Base-by-base conservation (phyloP, 2,888 invertebrate species). In the Diloba caeruleocephala region DNA sequence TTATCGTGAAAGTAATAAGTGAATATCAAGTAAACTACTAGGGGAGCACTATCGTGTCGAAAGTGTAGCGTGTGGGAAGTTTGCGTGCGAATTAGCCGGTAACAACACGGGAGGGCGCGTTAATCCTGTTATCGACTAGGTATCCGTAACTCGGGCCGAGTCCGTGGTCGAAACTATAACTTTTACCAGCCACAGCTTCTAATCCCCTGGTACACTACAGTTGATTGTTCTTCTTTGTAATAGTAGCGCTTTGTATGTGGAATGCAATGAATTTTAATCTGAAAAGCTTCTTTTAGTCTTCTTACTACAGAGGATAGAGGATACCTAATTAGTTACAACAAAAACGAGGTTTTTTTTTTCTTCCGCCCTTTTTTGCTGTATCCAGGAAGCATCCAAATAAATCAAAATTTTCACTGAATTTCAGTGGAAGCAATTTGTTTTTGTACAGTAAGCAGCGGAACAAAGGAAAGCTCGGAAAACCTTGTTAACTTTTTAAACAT, bases 401-500 rank as follows among this genome's bases (percentile, higher is more conserved):
- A 81, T 81, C 69, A 76, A 74, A 75, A 73, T 72, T 71, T 77
- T 72, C 69, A 67, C 68, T 70, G 70, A 71, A 71, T 74, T 77
- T 73, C 75, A 69, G 81, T 82, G 78, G 74, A 82, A 81, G 88
- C 84, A 87, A 89, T 89, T 87, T 86, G 87, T 86, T 90, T 87
- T 83, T 81, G 82, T 79, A 71, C 78, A 66, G 82, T 81, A 85
- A 88, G 84, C 81, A 83, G 81, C 83, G 84, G 85, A 88, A 89
- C 88, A 91, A 90, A 88, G 89, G 85, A 88, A 90, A 90, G 82
- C 87, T 87, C 82, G 85, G 87, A 85, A 89, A 90, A 92, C 84
- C 90, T 90, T 89, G 90, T 91, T 90, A 91, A 90, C 89, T 91
- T 91, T 92, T 90, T 89, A 90, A 91, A 90, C 87, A 88, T 89